Evolutionary conservation across 2,797 vertebrate genomes (phyloP), one percentile per base, ranked within the genome.

Genomic region (Tokudaia muenninki): DNA sequence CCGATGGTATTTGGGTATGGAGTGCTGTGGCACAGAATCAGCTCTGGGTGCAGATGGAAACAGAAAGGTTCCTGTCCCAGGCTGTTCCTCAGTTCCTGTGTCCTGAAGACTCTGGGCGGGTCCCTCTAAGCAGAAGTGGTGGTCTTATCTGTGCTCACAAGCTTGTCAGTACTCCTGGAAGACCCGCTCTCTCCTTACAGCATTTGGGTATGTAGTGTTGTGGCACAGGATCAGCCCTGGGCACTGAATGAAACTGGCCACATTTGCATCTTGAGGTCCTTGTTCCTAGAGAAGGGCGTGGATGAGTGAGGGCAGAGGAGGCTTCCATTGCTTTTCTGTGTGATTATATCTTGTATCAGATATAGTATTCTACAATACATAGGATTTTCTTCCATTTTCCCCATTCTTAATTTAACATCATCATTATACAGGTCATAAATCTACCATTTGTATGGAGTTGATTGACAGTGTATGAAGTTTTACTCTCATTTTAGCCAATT

Each of bases 261-360:
- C 22, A 29, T 86, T 91, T 78, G 22, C 22, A 44, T 57, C 87
- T 91, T 77, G 31, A 86, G 84, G 61, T 31, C 37, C 11, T 95
- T 67, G 34, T 4, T 67, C 6, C 31, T 83, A 75, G n/a, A n/a
- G 21, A 81, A 93, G 41, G n/a, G n/a, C 55, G 44, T 75, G 21
- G 26, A 26, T 24, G 61, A 74, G 22, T 41, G 29, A 77, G 2
- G 47, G 6, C 19, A 63, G 31, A 67, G 61, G 67, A 17, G 50
- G 88, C 57, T 86, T 90, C 61, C 16, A 93, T 50, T 94, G 65
- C 24, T 77, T 86, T 77, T 80, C 55, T 55, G 7, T 70, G 83
- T 63, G 6, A 47, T 81, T 94, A 41, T 31, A 47, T 93, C 63
- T 92, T 81, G 52, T 63, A 26, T 44, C 50, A 26, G 80, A 2